Evolutionary conservation across 2,797 vertebrate genomes (phyloP), one percentile per base, ranked within the genome.

Genomic region (Babyrousa celebensis): DNA sequence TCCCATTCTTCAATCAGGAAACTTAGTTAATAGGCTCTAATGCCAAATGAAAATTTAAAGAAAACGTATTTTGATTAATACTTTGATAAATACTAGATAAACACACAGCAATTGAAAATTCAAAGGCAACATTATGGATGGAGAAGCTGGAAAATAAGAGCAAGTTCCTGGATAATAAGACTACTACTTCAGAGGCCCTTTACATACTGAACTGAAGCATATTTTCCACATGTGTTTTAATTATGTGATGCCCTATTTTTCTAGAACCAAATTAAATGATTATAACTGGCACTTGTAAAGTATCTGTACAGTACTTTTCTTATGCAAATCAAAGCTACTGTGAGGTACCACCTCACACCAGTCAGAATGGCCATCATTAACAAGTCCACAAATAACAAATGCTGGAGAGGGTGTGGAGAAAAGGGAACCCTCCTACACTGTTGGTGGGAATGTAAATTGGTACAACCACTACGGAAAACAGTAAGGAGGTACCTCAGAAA

Each of bases 21-120:
- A 79, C 54, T 93, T 96, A 32, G 27, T 32, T 82, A 89, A 75
- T 29, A 92, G 63, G 54, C 79, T 6, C 2, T 10, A 68, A 85
- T n/a, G 52, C 40, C 95, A 63, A 36, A 32, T 79, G 78, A 21
- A 95, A 96, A n/a, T 58, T 48, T 74, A 52, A 92, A 52, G 43
- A 14, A 92, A 6, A 65, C 5, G 17, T 20, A 60, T 40, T 72
- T 18, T 11, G 25, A 23, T 54, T 74, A 54, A 87, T 17, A 0
- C 40, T 94, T 95, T 85, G 36, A 84, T 83, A 70, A 95, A 82
- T 25, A 90, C 75, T 1, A 71, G 17, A 94, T 58, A 92, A 86
- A 43, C 56, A 67, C 82, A n/a, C 12, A 95, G 58, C 15, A 32
- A 10, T 32, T n/a, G 65, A 63, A 82, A 52, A 5, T n/a, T 56